Evolutionary conservation across 2,113 vertebrate genomes (phyloP), one percentile per base, ranked within the genome.

Genomic region (Scytalopus superciliaris): DNA sequence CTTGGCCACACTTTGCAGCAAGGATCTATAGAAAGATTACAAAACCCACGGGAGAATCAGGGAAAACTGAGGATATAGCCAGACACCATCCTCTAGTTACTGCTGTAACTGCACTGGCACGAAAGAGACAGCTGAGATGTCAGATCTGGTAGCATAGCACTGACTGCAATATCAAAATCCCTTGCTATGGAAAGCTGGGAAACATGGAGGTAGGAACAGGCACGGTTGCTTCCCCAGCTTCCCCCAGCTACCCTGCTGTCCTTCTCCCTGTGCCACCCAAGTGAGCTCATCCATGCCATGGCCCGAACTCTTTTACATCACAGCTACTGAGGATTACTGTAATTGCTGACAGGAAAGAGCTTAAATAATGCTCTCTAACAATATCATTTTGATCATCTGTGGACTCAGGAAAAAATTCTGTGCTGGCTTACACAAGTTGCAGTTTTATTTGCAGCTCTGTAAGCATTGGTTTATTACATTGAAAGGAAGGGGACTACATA

Each of bases 391-490:
- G 76, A 67, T 94, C 53, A 67, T 91, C 86, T 87, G 66, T 88
- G 66, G 87, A 73, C 76, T 92, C 79, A 59, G 73, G 47, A 67
- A 67, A 93, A 86, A 87, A 4, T 73, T 81, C 69, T 47, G 0
- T 6, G 7, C 89, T 72, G 86, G 40, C 17, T 96, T 87, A 64
- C 44, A 67, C 75, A 21, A 31, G 62, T 76, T 87, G 27, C 3
- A 0, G 67, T 94, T 96, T 90, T 77, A 75, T 82, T 95, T 93
- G 73, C 64, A 87, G 80, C 64, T 78, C 49, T 70, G 67, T 89
- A 82, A 93, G 72, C 70, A 57, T 53, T 25, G 73, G 64, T 72
- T 92, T 88, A 69, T 79, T 92, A 64, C 75, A 88, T 39, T 82
- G 69, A 89, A 94, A 92, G 79, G 76, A 70, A 90, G 68, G 72